A percentile compares a stretch with the other conserved stretches of the same genome.
Evolutionary conservation across 2,113 vertebrate genomes (phyloP).

Genomic region (Trogon surrucura): DNA sequence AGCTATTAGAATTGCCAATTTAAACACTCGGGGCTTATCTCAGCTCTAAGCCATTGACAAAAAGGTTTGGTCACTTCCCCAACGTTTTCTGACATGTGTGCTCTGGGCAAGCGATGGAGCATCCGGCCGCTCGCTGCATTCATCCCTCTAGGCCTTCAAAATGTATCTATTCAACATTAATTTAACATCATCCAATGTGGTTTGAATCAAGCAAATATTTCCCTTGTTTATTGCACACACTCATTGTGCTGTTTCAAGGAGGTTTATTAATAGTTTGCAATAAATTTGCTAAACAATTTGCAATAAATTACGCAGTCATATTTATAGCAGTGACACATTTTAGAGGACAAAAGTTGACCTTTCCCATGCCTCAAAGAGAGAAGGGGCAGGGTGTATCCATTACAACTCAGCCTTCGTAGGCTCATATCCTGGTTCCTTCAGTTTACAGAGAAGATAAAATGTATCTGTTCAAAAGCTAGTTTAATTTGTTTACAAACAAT

Average conservation of each 20-base stretch:
- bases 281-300: constrained; percentile 76
- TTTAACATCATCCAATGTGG: constrained; percentile 70
- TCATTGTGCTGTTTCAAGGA: constrained; percentile 68
- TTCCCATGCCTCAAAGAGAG: constrained; percentile 76
- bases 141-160: constrained; percentile 56
- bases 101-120: constrained; percentile 21
- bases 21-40: constrained; percentile 45
- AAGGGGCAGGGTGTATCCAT: constrained; percentile 70
- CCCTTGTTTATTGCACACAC: constrained; percentile 71
- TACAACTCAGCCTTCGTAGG: constrained; percentile 15
- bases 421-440: constrained; percentile 59
- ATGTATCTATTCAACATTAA: constrained; percentile 63
- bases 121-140: constrained; percentile 21
- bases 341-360: constrained; percentile 76
- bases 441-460: constrained; percentile 48
- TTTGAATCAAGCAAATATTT: constrained; percentile 77
- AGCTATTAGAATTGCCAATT: constrained; percentile 66
- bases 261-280: constrained; percentile 77
- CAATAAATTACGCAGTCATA: constrained; percentile 75
- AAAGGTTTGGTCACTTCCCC: constrained; percentile 59
- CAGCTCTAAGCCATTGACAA: constrained; percentile 68
- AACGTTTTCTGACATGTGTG: constrained; percentile 55
- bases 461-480: constrained; percentile 1
- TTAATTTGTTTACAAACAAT: constrained; percentile 60
- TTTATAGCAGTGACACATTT: constrained; percentile 77